Evolutionary conservation across 2,113 vertebrate genomes (phyloP).

Genomic region (Oriolus oriolus): DNA sequence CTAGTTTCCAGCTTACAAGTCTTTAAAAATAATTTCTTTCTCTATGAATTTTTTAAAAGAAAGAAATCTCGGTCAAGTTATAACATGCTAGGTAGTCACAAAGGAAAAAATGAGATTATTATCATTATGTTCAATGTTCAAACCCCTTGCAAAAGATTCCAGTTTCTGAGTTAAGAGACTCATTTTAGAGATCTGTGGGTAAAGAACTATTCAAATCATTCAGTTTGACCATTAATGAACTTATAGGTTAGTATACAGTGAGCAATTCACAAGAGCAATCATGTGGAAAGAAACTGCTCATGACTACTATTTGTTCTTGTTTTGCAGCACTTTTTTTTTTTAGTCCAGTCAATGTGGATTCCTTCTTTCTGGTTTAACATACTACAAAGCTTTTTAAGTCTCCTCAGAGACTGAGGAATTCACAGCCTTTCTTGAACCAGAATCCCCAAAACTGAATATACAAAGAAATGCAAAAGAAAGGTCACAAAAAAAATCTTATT

Average conservation of each 20-base stretch:
- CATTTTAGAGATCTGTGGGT: not conserved
- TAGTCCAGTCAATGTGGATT: not conserved
- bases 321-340: not conserved
- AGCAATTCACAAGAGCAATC: constrained; percentile 28
- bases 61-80: not conserved
- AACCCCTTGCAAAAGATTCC: not conserved
- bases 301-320: not conserved
- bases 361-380: not conserved
- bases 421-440: not conserved
- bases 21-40: not conserved
- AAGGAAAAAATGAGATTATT: not conserved
- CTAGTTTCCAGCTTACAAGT: not conserved
- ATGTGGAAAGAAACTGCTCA: constrained; percentile 29
- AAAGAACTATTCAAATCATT: constrained; percentile 20
- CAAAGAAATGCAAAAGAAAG: not conserved
- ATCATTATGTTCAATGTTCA: not conserved
- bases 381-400: not conserved
- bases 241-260: constrained; percentile 2
- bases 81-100: not conserved
- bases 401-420: not conserved
- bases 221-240: constrained; percentile 26
- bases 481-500: not conserved
- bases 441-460: not conserved
- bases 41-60: not conserved
- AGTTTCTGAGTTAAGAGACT: not conserved